Base-by-base conservation (phyloP, 2,797 vertebrate species). In the Syngnathus acus region DNA sequence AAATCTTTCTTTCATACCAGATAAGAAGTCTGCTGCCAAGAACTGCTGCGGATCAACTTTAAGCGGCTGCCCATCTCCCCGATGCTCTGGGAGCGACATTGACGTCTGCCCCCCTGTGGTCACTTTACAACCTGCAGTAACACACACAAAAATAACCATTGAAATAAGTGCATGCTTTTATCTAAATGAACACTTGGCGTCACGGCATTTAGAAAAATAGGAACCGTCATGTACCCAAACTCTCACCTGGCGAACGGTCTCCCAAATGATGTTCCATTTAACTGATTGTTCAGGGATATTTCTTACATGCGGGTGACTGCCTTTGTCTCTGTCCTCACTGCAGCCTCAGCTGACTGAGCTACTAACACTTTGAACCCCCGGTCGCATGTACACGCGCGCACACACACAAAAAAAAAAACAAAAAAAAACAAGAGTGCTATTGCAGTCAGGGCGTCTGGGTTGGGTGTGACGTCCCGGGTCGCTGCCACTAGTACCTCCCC, bases 271-370 rank as follows among this genome's bases (percentile, higher is more conserved):
- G 68, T 74, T 66, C 73, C 65, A 78, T 45, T 67, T 67, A 78
- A 67, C 43, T 72, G 68, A 76, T 76, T 70, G 76, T 76, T 65
- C 68, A 82, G 70, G 64, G 72, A 17, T 64, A 61, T 70, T 71
- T 72, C 68, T 70, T 66, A 64, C 65, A 74, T 68, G 78, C 71
- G 68, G 76, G 78, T 84, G 71, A 75, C 62, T 69, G 76, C 68
- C 75, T 82, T 72, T 80, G 72, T 76, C 79, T 81, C 21, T 26
- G 77, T 81, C 81, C 72, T 71, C 59, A 53, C 62, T 77, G 79
- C 80, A 78, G 82, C 78, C 81, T 85, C 81, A 78, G 80, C 78
- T 82, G 80, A 71, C 79, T 82, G 79, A 83, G 81, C 80, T 79
- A 75, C 79, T 59, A 80, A 75, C 76, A 78, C 73, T 84, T 77